Percentiles rank a stretch among this genome's conserved stretches.
phyloP scores from a whole-genome alignment of 1,140 invertebrate species.

The Pachypeltis micranthus region DNA sequence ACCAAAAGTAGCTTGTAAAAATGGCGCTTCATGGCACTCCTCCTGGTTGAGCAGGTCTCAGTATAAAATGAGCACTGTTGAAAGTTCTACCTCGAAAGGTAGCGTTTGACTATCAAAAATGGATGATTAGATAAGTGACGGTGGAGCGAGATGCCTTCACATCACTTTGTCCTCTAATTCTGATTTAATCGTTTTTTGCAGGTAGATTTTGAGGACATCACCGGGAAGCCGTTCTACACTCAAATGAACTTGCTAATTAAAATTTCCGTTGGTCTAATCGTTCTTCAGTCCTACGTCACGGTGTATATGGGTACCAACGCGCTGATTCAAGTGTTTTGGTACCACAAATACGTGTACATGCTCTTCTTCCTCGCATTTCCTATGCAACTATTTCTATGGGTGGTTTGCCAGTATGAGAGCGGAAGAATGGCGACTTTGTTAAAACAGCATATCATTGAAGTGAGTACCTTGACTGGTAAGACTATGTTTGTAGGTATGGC shows the following conservation, averaged over 20 bases:
- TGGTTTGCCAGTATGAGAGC: background rate
- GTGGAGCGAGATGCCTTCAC: too few relatives aligned
- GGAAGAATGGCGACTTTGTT: background rate
- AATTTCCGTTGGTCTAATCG: background rate
- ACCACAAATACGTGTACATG: constrained; percentile 6
- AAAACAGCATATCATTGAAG: background rate
- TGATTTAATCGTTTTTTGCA: too few relatives aligned
- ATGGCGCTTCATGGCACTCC: too few relatives aligned
- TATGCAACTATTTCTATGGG: background rate
- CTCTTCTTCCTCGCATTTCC: background rate
- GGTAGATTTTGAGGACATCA: constrained; percentile 2
- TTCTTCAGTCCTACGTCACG: background rate
- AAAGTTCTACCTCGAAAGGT: too few relatives aligned
- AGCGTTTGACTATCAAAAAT: too few relatives aligned
- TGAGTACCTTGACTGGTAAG: too few relatives aligned
- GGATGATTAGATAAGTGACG: too few relatives aligned
- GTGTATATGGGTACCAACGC: background rate
- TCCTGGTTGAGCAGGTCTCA: too few relatives aligned
- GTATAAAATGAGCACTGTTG: too few relatives aligned
- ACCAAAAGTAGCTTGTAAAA: too few relatives aligned
- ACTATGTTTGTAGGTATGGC: too few relatives aligned
- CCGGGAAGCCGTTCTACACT: background rate
- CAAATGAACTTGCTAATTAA: background rate
- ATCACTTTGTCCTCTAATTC: too few relatives aligned
- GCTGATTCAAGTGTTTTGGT: background rate